Base-by-base conservation (phyloP, 2,797 vertebrate species). In the Apogon hyalosoma region DNA sequence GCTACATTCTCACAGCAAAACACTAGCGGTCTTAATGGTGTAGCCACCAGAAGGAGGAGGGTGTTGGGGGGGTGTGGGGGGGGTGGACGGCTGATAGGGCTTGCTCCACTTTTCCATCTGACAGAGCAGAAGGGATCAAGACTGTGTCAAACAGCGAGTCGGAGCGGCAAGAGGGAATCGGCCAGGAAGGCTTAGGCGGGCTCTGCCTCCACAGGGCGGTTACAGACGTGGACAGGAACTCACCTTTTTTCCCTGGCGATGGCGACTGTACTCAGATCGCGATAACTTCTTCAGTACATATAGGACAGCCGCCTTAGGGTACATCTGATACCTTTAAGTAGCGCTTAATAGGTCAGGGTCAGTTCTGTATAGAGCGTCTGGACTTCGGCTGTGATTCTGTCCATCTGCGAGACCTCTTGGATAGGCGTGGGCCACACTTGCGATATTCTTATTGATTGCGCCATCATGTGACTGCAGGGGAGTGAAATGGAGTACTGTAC, bases 61-160 rank as follows among this genome's bases (percentile, higher is more conserved):
- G 56, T 36, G 42, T 43, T 57, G 55, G 41, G 41, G 24, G 24
- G 24, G 24, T 4, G 33, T 6, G 8, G 33, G 33, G 7, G 7
- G 59, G 57, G 47, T 28, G 74, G 64, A 61, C 38, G 56, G 73
- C 63, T 75, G 80, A 85, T 70, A 73, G 75, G 64, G 90, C 82
- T 91, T 91, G 89, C 87, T 92, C 89, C 84, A 92, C 88, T 93
- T 92, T 92, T 85, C 88, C 89, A 87, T 91, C 88, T 90, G 89
- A 92, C 87, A 79, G 88, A 90, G 85, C 92, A 88, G 86, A 88
- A 85, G 88, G 88, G 89, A 92, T 93, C 90, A 91, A 87, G 82
- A 80, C 84, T 80, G 76, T 87, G 89, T 89, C 84, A 85, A 84
- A 90, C 87, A 82, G 80, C 41, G 45, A 83, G 80, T 77, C 84